Base-by-base conservation (phyloP, 2,113 vertebrate species). In the Mustela lutreola region DNA sequence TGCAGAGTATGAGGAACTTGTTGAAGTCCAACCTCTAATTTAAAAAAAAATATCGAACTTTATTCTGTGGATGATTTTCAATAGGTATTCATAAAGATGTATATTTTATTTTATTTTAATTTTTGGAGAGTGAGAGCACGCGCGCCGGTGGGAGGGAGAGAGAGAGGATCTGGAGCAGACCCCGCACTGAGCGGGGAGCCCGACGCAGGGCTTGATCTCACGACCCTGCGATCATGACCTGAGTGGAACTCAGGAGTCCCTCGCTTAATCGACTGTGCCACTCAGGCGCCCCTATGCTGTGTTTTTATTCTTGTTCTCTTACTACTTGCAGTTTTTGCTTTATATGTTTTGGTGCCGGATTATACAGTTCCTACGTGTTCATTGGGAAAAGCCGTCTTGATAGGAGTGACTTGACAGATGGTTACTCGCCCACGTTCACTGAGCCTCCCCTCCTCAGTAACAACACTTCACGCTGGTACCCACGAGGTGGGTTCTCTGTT, bases 261-360 rank as follows among this genome's bases (percentile, higher is more conserved):
- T 48, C 1, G 1, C 42, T 48, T 45, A 31, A 48, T 26, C 4
- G 1, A 78, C 26, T 1, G 75, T 4, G 0, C 42, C 73, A 26
- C 73, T 7, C 42, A 76, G 75, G 15, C 7, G 0, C 75, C 75
- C 24, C 26, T 9, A 21, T 16, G 58, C 0, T 8, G 9, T n/a
- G 10, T 31, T 67, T 48, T 36, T 50, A 45, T 67, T 31, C 28
- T 22, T 45, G 48, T 53, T 78, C 26, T 48, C 42, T 76, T 3
- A 39, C 81, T 93, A 82, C 39, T 2, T 56, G 22, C 7, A 7
- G 36, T 31, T 79, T 89, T 80, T 89, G 82, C 53, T 81, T 79
- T 58, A 2, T 50, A 1, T 79, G 62, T 63, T 92, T 63, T 42
- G 63, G 63, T 11, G 28, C 63, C 5, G 0, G 88, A 39, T 91